A percentile compares a stretch with the other conserved stretches of the same genome.
phyloP scores from a whole-genome alignment of 2,888 invertebrate genomes.

The Venustoraphidia nigricollis region DNA sequence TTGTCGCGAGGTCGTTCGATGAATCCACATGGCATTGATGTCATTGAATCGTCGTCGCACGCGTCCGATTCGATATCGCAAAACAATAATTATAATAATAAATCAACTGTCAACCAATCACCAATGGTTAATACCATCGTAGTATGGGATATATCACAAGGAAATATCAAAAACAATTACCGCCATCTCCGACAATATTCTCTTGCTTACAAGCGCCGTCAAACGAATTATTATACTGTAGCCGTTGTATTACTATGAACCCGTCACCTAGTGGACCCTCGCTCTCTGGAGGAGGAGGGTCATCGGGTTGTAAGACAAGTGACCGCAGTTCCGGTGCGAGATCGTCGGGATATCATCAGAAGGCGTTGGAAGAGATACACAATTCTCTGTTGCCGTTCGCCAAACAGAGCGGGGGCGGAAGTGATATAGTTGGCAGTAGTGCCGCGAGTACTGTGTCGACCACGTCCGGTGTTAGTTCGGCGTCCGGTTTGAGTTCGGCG shows the following conservation, averaged over 20 bases:
- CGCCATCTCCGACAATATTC: too few relatives aligned
- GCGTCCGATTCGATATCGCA: too few relatives aligned
- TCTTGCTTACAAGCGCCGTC: too few relatives aligned
- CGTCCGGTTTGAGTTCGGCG: slow-evolving; percentile 34
- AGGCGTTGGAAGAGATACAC: slow-evolving; percentile 74
- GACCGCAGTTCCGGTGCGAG: slow-evolving; percentile 37
- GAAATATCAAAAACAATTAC: too few relatives aligned
- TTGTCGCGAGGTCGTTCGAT: too few relatives aligned
- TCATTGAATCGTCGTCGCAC: too few relatives aligned
- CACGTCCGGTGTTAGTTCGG: slow-evolving; percentile 42
- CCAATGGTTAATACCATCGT: too few relatives aligned
- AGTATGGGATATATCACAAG: too few relatives aligned
- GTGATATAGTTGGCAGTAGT: slow-evolving; percentile 46
- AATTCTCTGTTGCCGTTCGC: slow-evolving; percentile 71
- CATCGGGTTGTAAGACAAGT: slow-evolving; percentile 23
- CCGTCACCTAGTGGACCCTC: slow-evolving; percentile 1
- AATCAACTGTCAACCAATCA: too few relatives aligned
- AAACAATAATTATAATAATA: too few relatives aligned
- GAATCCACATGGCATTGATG: too few relatives aligned
- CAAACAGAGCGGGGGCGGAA: slow-evolving; percentile 37
- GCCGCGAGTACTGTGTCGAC: slow-evolving; percentile 61
- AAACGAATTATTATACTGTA: too few relatives aligned
- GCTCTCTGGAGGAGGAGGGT: slow-evolving; percentile 17
- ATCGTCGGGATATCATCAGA: slow-evolving; percentile 69
- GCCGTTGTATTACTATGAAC: not conserved